Evolutionary conservation across 2,797 vertebrate species (phyloP).

Genomic region (Tragelaphus oryx): DNA sequence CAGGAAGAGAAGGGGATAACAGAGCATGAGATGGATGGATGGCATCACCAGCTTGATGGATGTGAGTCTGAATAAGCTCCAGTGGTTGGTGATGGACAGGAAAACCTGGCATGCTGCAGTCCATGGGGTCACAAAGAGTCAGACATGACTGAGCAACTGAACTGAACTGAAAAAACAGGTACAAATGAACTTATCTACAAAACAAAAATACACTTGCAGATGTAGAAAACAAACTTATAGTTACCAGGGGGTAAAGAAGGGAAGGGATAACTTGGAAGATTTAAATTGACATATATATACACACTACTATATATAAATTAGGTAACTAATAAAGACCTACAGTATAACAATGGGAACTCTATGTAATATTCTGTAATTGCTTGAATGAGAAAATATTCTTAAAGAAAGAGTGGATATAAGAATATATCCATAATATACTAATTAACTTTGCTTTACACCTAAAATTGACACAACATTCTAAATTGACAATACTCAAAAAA

Average conservation of each 20-base stretch:
- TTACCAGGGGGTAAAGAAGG: background rate
- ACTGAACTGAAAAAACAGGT: background rate
- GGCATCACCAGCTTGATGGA: background rate
- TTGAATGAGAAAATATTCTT: too few relatives aligned
- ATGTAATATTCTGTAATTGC: background rate
- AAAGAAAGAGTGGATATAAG: too few relatives aligned
- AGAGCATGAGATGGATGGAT: background rate
- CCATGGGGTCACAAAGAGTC: background rate
- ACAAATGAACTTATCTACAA: background rate
- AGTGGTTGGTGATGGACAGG: background rate
- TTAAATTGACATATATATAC: background rate
- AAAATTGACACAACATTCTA: background rate
- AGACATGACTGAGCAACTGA: background rate
- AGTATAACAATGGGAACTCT: too few relatives aligned
- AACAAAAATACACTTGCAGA: background rate
- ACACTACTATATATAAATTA: background rate
- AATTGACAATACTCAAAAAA: background rate
- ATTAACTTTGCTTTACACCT: too few relatives aligned
- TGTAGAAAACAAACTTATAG: background rate
- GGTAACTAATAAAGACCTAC: too few relatives aligned
- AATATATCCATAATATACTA: too few relatives aligned
- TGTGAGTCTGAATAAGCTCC: background rate
- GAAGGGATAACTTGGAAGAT: background rate
- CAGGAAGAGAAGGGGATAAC: background rate
- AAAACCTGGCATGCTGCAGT: rapidly evolving